Conservation (phyloP, 2,888 invertebrate genomes). For the Tinea trinotella region DNA sequence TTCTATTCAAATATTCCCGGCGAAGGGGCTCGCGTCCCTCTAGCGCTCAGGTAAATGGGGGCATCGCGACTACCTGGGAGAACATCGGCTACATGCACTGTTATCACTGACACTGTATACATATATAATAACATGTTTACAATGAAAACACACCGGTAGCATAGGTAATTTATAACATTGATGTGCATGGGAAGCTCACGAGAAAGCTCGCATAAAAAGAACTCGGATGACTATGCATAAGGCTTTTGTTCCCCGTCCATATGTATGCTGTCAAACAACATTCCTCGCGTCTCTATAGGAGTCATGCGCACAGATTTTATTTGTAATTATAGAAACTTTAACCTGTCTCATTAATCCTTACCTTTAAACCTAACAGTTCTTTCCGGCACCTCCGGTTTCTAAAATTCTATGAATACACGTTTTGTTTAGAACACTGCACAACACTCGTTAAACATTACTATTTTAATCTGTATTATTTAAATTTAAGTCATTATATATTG, state of each 20-base stretch:
- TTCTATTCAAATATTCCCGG: constrained; percentile 56
- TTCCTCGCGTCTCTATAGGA: constrained; percentile 65
- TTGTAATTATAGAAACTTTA: constrained; percentile 15
- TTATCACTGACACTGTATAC: background rate
- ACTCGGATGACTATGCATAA: constrained; percentile 60
- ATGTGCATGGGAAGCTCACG: constrained; percentile 26
- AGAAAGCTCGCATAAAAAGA: constrained; percentile 48
- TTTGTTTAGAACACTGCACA: constrained; percentile 43
- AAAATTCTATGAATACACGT: constrained; percentile 37
- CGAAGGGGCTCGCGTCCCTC: constrained; percentile 49
- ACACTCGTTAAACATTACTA: constrained; percentile 19
- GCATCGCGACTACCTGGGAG: constrained; percentile 34
- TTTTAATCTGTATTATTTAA: constrained; percentile 38
- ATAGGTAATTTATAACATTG: constrained; percentile 3
- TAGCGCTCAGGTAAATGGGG: constrained; percentile 54
- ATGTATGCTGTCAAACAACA: constrained; percentile 69
- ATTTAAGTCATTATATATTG: constrained; percentile 49
- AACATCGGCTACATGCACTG: background rate
- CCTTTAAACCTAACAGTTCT: constrained; percentile 68
- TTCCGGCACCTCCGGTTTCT: constrained; percentile 46
- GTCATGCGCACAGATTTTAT: constrained; percentile 43
- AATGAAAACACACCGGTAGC: background rate
- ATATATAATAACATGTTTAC: constrained; percentile 8
- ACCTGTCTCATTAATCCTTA: constrained; percentile 31
- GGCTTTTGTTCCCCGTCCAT: constrained; percentile 65